A percentile compares a stretch with the other conserved stretches of the same genome.
Evolutionary conservation across 2,888 invertebrate genomes (phyloP).

Genomic region (Agrotis ipsilon): DNA sequence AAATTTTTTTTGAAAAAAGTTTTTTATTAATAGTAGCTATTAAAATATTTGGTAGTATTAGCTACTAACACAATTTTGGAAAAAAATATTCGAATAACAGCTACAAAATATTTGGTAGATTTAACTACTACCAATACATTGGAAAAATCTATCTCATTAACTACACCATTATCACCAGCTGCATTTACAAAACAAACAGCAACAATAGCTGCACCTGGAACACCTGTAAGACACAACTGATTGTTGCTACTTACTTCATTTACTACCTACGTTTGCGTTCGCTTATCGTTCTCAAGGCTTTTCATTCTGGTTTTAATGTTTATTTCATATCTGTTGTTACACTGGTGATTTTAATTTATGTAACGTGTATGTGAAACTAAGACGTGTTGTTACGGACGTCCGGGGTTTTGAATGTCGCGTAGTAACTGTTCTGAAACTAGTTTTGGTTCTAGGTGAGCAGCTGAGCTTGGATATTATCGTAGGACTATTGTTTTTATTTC

Average conservation of each 20-base stretch:
- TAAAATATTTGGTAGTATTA: no score
- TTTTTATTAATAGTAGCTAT: no score
- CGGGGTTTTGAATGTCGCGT: conserved; percentile 48
- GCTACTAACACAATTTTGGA: neutral
- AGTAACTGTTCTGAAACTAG: conserved; percentile 1
- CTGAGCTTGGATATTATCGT: neutral
- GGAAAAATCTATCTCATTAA: neutral
- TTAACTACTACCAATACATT: neutral
- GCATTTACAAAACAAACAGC: conserved; percentile 5
- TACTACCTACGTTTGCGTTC: conserved; percentile 26
- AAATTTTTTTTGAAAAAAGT: no score
- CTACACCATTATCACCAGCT: neutral
- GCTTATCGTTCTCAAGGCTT: conserved; percentile 59
- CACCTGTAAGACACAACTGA: conserved; percentile 49
- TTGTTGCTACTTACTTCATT: conserved; percentile 26
- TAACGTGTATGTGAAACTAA: conserved; percentile 51
- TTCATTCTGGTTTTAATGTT: conserved; percentile 50
- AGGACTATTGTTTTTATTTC: conserved; percentile 11
- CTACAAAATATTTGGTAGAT: no score
- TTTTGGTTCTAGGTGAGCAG: conserved; percentile 12
- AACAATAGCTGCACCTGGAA: conserved; percentile 22
- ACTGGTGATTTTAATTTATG: conserved; percentile 45
- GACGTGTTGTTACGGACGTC: conserved; percentile 45
- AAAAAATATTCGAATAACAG: neutral
- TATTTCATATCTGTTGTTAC: conserved; percentile 49